Percentiles rank a stretch among this genome's conserved stretches.
These are phyloP conservation scores for Macaria liturata DNA, from an alignment of 2,888 invertebrate species.

Conservation along the genomic window DNA sequence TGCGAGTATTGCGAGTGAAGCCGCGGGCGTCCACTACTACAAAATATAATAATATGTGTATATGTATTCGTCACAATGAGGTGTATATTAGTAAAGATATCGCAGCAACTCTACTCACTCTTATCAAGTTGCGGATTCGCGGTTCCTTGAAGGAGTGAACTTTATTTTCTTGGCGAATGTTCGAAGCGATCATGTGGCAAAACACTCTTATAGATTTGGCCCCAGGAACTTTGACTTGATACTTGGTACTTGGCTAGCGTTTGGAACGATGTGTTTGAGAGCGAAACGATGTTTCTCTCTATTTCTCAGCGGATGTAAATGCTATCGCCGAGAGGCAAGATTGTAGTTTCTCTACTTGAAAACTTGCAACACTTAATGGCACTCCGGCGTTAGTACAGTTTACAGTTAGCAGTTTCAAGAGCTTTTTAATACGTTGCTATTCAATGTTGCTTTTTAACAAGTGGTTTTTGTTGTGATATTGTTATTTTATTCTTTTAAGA, in stretches of 20 bases:
- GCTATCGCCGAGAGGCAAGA: slow-evolving; percentile 55
- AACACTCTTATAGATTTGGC: slow-evolving; percentile 80
- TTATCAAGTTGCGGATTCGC: slow-evolving; percentile 67
- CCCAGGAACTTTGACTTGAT: slow-evolving; percentile 76
- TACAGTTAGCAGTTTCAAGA: slow-evolving; percentile 22
- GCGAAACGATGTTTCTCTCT: slow-evolving; percentile 75
- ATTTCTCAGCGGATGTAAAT: slow-evolving; percentile 53
- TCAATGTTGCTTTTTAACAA: slow-evolving; percentile 12
- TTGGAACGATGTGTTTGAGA: slow-evolving; percentile 69
- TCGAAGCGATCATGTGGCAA: slow-evolving; percentile 81
- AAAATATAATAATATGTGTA: no score
- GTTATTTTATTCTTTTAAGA: no score
- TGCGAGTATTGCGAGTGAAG: no score
- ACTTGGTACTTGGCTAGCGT: slow-evolving; percentile 64
- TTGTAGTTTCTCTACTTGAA: slow-evolving; percentile 25
- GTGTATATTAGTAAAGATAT: no score
- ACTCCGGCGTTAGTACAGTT: slow-evolving; percentile 31
- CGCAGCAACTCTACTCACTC: slow-evolving; percentile 37
- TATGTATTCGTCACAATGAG: no score
- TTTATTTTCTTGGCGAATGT: slow-evolving; percentile 80
- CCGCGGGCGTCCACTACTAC: no score
- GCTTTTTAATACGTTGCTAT: slow-evolving; percentile 24
- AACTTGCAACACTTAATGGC: slow-evolving; percentile 34
- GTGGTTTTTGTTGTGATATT: slow-evolving; percentile 3
- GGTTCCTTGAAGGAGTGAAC: slow-evolving; percentile 61